These are phyloP conservation scores for Vanacampus margaritifer DNA, from an alignment of 2,113 vertebrate genomes.

Conservation along the genomic window DNA sequence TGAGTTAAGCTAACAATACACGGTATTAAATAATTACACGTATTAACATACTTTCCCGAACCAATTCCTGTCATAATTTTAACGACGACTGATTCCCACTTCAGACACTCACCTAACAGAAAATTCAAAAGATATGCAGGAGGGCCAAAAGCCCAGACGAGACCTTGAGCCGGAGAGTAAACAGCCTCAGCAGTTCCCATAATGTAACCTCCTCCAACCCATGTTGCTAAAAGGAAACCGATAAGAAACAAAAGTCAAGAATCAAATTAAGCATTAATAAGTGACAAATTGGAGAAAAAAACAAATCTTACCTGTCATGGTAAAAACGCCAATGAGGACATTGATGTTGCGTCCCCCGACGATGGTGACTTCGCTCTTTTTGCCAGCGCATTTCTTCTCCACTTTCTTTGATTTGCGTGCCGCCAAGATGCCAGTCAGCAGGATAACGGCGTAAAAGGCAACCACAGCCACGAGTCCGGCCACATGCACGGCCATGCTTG, in stretches of 20 bases:
- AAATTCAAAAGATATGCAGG: constrained; percentile 70
- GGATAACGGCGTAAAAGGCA: constrained; percentile 67
- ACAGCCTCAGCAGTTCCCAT: constrained; percentile 76
- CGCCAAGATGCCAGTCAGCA: constrained; percentile 74
- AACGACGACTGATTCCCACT: background rate
- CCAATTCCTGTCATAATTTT: too few species aligned
- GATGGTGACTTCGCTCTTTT: constrained; percentile 66
- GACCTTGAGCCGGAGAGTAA: constrained; percentile 73
- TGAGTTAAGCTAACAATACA: too few species aligned
- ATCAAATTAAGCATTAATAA: background rate
- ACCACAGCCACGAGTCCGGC: constrained; percentile 62
- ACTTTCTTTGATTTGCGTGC: constrained; percentile 71
- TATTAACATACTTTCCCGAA: too few species aligned
- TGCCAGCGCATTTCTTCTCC: constrained; percentile 58
- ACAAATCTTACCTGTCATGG: constrained; percentile 44
- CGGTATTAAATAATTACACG: too few species aligned
- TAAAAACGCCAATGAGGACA: constrained; percentile 42
- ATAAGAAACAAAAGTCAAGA: background rate
- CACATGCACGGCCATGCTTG: constrained; percentile 46
- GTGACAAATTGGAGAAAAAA: background rate
- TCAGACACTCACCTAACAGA: constrained; percentile 68
- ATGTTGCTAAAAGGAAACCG: constrained; percentile 67
- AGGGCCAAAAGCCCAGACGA: constrained; percentile 74
- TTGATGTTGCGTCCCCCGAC: constrained; percentile 60
- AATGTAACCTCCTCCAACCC: constrained; percentile 79